These are phyloP conservation scores for Lichenostomus cassidix DNA, from an alignment of 2,113 vertebrate genomes.

Conservation along the genomic window DNA sequence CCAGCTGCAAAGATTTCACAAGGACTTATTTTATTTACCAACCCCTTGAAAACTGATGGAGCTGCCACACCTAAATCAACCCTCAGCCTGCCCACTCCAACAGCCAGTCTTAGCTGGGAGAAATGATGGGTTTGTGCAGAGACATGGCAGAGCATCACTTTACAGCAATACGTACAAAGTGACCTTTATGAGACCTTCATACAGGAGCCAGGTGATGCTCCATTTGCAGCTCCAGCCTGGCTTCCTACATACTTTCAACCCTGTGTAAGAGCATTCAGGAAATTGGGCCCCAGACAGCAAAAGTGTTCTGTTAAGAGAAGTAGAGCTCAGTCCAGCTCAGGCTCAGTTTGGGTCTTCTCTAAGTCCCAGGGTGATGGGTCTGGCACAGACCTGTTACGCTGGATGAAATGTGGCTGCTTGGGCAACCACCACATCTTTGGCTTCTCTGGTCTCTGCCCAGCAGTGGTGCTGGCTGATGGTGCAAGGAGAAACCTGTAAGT, in stretches of 20 bases:
- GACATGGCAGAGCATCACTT: not conserved
- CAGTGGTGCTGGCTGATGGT: fast-evolving
- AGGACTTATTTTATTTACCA: not conserved
- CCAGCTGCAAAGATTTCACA: not conserved
- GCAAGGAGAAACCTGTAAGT: not conserved
- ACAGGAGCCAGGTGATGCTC: not conserved
- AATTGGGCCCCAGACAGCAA: not conserved
- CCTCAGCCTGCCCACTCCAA: not conserved
- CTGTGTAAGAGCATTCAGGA: fast-evolving
- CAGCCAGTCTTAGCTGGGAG: not conserved
- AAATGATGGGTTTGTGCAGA: not conserved
- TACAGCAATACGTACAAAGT: not conserved
- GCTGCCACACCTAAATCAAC: not conserved
- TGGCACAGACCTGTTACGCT: not conserved
- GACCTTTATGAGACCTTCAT: not conserved
- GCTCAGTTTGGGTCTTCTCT: not conserved
- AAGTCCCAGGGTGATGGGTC: not conserved
- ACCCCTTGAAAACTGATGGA: not conserved
- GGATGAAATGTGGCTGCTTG: not conserved
- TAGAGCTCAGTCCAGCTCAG: not conserved
- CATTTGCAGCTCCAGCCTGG: not conserved
- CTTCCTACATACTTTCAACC: not conserved
- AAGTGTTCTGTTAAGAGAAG: not conserved
- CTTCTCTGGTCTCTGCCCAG: not conserved
- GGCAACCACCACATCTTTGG: not conserved